Evolutionary conservation across 1,140 invertebrate species (phyloP).

Genomic region (Telenomus remus): DNA sequence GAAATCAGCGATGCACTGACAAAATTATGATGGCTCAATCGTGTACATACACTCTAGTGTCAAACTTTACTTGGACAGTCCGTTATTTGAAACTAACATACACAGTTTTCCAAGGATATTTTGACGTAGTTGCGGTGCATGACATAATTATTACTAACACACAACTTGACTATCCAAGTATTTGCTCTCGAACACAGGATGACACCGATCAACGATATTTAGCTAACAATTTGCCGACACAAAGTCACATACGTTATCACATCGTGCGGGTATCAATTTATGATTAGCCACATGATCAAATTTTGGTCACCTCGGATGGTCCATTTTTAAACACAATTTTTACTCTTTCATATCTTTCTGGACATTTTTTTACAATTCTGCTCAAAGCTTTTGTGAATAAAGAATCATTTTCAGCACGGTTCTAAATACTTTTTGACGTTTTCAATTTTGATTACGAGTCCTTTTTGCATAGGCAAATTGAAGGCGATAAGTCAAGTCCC

Average conservation of each 20-base stretch:
- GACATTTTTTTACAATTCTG: no score
- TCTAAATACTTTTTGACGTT: no score
- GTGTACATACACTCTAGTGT: conserved; percentile 37
- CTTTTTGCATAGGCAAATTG: no score
- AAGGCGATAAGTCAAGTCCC: no score
- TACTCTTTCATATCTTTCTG: no score
- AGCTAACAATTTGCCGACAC: conserved; percentile 52
- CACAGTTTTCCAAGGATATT: conserved; percentile 43
- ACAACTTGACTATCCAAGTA: conserved; percentile 53
- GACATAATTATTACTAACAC: conserved; percentile 53
- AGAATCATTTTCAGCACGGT: no score
- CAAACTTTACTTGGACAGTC: conserved; percentile 51
- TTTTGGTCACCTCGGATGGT: conserved; percentile 10
- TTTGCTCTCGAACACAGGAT: conserved; percentile 56
- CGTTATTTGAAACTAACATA: conserved; percentile 46
- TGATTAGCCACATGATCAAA: conserved; percentile 38
- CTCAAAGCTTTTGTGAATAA: no score
- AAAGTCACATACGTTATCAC: conserved; percentile 12
- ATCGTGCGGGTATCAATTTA: conserved; percentile 31
- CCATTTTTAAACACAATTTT: no score
- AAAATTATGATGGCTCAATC: conserved; percentile 42
- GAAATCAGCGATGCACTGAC: conserved; percentile 27
- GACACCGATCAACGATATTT: conserved; percentile 42
- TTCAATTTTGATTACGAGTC: conserved; percentile 14
- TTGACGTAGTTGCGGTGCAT: conserved; percentile 53